Conservation (phyloP, 2,888 invertebrate species). For the Penaeus monodon region DNA sequence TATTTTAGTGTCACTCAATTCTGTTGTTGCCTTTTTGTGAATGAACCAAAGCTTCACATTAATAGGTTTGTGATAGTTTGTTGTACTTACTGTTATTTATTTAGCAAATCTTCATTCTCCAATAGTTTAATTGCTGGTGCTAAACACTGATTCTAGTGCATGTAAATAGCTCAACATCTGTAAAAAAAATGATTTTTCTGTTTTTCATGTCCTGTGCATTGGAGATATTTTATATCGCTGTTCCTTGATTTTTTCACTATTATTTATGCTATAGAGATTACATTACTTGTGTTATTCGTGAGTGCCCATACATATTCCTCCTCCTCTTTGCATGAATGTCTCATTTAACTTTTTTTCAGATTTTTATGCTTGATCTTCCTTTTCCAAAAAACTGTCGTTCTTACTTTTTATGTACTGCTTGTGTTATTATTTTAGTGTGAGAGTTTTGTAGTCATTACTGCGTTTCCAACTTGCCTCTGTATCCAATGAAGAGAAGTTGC, state of each 20-base stretch:
- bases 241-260: constrained; percentile 1
- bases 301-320: no score
- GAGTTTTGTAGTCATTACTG: no score
- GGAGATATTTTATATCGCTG: not conserved
- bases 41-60: constrained; percentile 37
- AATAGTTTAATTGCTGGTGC: constrained; percentile 40
- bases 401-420: no score
- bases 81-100: constrained; percentile 41
- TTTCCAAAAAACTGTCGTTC: no score
- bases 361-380: no score
- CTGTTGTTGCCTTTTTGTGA: constrained; percentile 26
- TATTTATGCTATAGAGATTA: not conserved
- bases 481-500: no score
- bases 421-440: no score
- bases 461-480: no score
- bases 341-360: no score
- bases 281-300: no score
- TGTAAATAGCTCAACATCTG: constrained; percentile 46
- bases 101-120: constrained; percentile 27
- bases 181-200: not conserved
- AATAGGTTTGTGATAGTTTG: constrained; percentile 35
- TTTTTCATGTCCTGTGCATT: not conserved
- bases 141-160: constrained; percentile 26
- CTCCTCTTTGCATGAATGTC: no score
- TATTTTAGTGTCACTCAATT: constrained; percentile 19